These are phyloP conservation scores for Trachelus stipa DNA, from an alignment of 2,888 invertebrate genomes.

Conservation along the genomic window DNA sequence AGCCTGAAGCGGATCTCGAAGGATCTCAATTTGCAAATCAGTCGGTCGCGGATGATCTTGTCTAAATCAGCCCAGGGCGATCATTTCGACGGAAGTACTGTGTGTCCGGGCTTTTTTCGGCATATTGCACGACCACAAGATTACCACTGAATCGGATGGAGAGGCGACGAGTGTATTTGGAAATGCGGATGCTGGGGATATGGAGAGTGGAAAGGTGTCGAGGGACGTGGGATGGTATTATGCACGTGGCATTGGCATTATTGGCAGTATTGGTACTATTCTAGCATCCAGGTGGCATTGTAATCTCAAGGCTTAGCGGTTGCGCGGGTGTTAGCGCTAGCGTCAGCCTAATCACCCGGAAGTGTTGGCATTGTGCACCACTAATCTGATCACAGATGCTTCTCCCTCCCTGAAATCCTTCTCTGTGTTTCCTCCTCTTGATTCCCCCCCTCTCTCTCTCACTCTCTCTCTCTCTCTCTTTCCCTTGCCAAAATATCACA, in stretches of 20 bases:
- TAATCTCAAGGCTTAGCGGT: constrained; percentile 31
- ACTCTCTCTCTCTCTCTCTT: constrained; percentile 7
- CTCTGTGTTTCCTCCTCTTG: constrained; percentile 5
- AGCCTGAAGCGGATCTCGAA: background rate
- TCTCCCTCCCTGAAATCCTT: constrained; percentile 31
- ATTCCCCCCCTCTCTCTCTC: constrained; percentile 21
- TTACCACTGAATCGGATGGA: background rate
- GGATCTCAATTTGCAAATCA: background rate
- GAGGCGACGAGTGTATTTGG: background rate
- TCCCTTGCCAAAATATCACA: background rate
- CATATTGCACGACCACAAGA: background rate
- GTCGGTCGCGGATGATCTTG: background rate
- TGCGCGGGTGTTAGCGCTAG: constrained; percentile 17
- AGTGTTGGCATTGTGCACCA: constrained; percentile 48
- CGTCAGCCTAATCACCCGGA: constrained; percentile 51
- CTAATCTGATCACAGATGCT: constrained; percentile 55
- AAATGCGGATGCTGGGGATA: background rate
- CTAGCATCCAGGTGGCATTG: constrained; percentile 34
- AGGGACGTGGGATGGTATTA: background rate
- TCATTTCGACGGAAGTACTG: background rate
- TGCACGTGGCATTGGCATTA: background rate
- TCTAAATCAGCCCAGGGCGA: background rate
- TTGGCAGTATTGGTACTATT: constrained; percentile 24
- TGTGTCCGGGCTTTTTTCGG: background rate
- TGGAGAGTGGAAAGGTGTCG: background rate